phyloP scores from a whole-genome alignment of 2,797 vertebrate species.

The Oophaga sylvatica region DNA sequence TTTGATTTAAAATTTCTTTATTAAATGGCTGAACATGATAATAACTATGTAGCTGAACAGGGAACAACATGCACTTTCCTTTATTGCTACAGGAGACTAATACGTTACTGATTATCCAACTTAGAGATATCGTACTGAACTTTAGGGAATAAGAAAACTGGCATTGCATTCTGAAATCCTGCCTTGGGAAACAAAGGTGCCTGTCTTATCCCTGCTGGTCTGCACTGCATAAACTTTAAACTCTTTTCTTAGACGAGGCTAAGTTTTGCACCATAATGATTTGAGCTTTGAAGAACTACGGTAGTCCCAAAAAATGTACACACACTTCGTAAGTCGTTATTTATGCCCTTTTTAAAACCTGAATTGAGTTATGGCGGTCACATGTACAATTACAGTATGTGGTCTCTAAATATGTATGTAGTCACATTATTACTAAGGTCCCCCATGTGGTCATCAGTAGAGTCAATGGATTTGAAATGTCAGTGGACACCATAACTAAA shows the following conservation, averaged over 20 bases:
- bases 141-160: neutral
- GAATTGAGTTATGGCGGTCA: too few species aligned
- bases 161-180: neutral
- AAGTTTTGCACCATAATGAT: neutral
- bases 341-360: too few species aligned
- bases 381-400: too few species aligned
- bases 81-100: neutral
- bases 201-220: neutral
- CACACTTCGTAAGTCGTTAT: too few species aligned
- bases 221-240: neutral
- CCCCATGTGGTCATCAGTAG: too few species aligned
- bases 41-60: neutral
- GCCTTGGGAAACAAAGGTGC: neutral
- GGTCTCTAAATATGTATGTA: too few species aligned
- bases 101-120: neutral
- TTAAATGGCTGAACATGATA: too few species aligned
- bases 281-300: neutral
- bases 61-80: neutral
- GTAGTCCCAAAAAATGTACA: too few species aligned
- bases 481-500: too few species aligned
- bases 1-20: too few species aligned
- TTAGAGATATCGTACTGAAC: neutral
- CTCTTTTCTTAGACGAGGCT: neutral
- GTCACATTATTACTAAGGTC: too few species aligned
- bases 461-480: too few species aligned